Conservation (phyloP, 2,888 invertebrate species). For the Ecliptopera silaceata region DNA sequence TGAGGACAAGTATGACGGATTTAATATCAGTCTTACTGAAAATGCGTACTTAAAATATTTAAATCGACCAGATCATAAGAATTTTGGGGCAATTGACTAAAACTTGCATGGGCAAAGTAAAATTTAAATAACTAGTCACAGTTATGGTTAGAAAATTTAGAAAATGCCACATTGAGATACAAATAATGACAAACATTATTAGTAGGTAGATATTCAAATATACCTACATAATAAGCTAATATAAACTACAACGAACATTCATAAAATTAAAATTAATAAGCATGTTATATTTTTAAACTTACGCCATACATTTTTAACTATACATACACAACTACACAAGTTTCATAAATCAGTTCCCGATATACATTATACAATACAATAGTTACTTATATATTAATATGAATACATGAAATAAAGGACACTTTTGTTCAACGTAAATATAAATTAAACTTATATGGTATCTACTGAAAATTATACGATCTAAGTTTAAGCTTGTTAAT, state of each 20-base stretch:
- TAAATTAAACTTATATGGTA: background rate
- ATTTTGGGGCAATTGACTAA: conserved; percentile 6
- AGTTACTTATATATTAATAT: background rate
- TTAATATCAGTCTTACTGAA: conserved; percentile 21
- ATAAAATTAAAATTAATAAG: background rate
- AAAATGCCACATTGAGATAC: background rate
- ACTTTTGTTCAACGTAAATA: background rate
- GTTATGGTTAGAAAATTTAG: background rate
- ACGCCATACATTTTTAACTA: background rate
- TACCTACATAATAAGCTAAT: background rate
- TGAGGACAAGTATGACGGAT: conserved; percentile 13
- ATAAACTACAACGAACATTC: background rate
- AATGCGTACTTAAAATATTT: conserved; percentile 4
- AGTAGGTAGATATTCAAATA: background rate
- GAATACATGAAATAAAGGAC: background rate
- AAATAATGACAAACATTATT: background rate
- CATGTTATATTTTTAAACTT: conserved; percentile 1
- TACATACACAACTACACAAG: conserved; percentile 12
- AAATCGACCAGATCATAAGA: conserved; percentile 5
- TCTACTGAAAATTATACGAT: too few relatives aligned
- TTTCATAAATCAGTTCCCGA: conserved; percentile 42
- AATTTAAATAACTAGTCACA: background rate
- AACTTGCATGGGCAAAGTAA: background rate
- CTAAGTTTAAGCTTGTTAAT: too few relatives aligned
- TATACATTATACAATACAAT: conserved; percentile 31